Conservation (phyloP, 2,113 vertebrate species). For the Coreoperca whiteheadi region DNA sequence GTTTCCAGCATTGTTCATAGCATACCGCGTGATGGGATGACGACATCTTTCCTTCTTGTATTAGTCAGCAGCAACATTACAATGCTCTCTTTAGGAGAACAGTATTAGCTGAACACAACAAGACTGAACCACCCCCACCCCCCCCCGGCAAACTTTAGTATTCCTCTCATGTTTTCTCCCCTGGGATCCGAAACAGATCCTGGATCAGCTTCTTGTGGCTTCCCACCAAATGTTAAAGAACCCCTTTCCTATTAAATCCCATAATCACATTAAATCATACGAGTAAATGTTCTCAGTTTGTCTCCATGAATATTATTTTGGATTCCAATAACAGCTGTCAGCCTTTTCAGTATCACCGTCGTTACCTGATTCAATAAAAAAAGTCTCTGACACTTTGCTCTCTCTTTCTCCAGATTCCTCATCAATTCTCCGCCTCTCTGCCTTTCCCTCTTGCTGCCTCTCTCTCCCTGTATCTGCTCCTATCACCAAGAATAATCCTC, state of each 20-base stretch:
- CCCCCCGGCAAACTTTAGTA: background rate
- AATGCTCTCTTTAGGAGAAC: no score
- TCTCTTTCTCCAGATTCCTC: slow-evolving; percentile 9
- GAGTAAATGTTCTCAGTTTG: background rate
- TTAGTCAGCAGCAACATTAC: no score
- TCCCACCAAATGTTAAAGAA: no score
- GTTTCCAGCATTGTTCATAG: no score
- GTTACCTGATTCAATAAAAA: background rate
- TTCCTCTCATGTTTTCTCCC: background rate
- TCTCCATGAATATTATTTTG: background rate
- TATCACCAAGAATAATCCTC: slow-evolving; percentile 56
- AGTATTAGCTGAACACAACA: background rate
- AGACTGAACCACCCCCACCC: background rate
- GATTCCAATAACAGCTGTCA: background rate
- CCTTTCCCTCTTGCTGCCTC: background rate
- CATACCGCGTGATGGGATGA: no score
- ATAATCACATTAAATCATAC: slow-evolving; percentile 3
- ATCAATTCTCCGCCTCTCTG: slow-evolving; percentile 3
- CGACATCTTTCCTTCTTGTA: no score
- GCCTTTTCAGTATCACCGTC: background rate
- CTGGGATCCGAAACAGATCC: no score
- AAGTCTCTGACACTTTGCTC: background rate
- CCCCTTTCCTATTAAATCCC: background rate
- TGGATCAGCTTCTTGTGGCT: no score
- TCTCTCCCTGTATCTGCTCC: slow-evolving; percentile 44